Base-by-base conservation (phyloP, 2,888 invertebrate species). In the Drosophila mettleri region DNA sequence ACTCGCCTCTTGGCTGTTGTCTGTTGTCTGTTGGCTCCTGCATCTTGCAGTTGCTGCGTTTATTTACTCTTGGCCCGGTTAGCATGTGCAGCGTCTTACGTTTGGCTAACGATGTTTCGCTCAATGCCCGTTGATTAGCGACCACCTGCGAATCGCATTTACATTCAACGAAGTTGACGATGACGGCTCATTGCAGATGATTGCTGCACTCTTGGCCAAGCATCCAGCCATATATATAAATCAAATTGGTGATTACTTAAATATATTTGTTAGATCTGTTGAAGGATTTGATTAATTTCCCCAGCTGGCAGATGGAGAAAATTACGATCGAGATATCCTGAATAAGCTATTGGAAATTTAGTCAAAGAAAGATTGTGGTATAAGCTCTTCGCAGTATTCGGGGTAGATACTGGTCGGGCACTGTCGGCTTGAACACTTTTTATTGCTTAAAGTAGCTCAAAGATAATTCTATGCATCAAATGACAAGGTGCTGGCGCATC, bases 101-200 rank as follows among this genome's bases (percentile, higher is more conserved):
- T 34, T 60, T 51, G 58, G 43, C 59, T 73, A 77, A 74, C 67
- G 81, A 74, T 63, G 66, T 63, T 29, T 66, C 64, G 78, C 53
- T 43, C 70, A 69, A 60, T 63, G 87, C 64, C 43, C 70, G 68
- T 75, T 87, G 88, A 86, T 87, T 82, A 87, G 87, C 87, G 80
- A 88, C 87, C 84, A 84, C 87, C 84, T 84, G 84, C 71, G 73
- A 85, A 71, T 69, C 69, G 65, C 74, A 88, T 86, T 88, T 88
- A 61, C 68, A 80, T 58, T 29, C 45, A 51, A 12, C 38, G 48
- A 55, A 51, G 46, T 4, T 5, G 24, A 38, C 51, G 54, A 59
- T 51, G 51, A 34, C 45, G 54, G 22, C 59, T 59, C 29, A 48
- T 59, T 49, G 36, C 62, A 45, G 43, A 20, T 60, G 57, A 22